phyloP scores from a whole-genome alignment of 2,797 vertebrate species.

The Lacerta bilineata region DNA sequence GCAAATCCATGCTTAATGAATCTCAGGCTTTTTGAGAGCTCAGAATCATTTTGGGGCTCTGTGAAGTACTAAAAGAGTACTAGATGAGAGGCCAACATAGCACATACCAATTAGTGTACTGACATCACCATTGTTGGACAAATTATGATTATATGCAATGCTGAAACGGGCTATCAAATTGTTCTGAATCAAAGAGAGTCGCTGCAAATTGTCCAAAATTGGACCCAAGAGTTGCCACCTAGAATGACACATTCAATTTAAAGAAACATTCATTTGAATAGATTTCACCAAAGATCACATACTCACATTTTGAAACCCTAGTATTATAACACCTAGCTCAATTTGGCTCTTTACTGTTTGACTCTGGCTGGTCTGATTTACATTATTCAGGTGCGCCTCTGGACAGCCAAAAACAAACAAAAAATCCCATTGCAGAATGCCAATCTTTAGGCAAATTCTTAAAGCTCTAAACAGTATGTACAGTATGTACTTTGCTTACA shows the following conservation, averaged over 20 bases:
- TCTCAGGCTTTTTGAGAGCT: background rate
- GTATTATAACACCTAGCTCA: background rate
- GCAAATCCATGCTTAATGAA: background rate
- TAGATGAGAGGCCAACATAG: background rate
- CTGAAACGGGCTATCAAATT: background rate
- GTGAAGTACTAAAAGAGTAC: background rate
- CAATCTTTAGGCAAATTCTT: background rate
- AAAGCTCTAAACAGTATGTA: constrained; percentile 14
- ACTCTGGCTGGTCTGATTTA: background rate
- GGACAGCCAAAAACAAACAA: background rate
- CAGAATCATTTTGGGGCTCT: background rate
- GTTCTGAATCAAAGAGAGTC: background rate
- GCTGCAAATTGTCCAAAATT: background rate
- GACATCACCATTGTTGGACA: background rate
- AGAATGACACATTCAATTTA: background rate
- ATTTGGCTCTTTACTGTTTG: background rate
- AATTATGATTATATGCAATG: background rate
- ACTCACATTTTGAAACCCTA: background rate
- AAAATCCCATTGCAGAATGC: background rate
- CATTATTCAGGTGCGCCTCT: rapidly evolving
- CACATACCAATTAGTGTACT: background rate
- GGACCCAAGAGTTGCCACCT: background rate
- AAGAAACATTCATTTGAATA: background rate
- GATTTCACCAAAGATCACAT: background rate
- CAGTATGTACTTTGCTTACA: background rate